phyloP scores from a whole-genome alignment of 1,140 invertebrate species.

The Drosophila takahashii region DNA sequence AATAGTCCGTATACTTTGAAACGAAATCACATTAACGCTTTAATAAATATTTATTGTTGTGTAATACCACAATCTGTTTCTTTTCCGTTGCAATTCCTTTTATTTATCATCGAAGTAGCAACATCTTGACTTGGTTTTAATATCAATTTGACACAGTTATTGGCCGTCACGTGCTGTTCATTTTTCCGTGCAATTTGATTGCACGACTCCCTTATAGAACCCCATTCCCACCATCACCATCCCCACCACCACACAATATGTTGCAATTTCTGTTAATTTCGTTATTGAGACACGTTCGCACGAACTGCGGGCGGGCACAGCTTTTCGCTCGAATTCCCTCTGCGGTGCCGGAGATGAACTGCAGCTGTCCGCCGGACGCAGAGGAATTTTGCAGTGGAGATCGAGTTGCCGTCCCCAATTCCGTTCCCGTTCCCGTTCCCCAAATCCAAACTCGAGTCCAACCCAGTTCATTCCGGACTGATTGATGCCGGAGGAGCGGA shows the following conservation, averaged over 20 bases:
- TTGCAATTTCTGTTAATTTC: slow-evolving; percentile 82
- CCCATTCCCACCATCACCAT: not conserved
- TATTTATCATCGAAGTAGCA: slow-evolving; percentile 11
- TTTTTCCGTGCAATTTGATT: slow-evolving; percentile 66
- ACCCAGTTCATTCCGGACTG: not conserved
- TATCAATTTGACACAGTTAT: slow-evolving; percentile 58
- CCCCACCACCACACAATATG: slow-evolving; percentile 56
- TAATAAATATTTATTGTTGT: slow-evolving; percentile 7
- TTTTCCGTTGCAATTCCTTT: not conserved
- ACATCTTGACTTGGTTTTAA: slow-evolving; percentile 54
- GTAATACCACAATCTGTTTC: not conserved
- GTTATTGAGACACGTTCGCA: slow-evolving; percentile 79
- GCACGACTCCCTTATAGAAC: slow-evolving; percentile 6
- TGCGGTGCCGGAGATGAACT: slow-evolving; percentile 42
- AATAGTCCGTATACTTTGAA: not conserved
- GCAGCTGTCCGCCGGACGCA: slow-evolving; percentile 41
- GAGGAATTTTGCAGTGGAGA: slow-evolving; percentile 16
- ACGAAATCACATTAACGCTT: no score
- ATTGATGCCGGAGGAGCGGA: slow-evolving; percentile 31
- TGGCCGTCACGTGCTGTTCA: slow-evolving; percentile 37
- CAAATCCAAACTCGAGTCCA: slow-evolving; percentile 1
- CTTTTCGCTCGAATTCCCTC: slow-evolving; percentile 58
- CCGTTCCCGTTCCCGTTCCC: no score
- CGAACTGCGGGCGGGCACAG: slow-evolving; percentile 64
- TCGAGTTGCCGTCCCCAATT: not conserved